A percentile compares a stretch with the other conserved stretches of the same genome.
Evolutionary conservation across 2,888 invertebrate species (phyloP).

Genomic region (Cephus pulcher): DNA sequence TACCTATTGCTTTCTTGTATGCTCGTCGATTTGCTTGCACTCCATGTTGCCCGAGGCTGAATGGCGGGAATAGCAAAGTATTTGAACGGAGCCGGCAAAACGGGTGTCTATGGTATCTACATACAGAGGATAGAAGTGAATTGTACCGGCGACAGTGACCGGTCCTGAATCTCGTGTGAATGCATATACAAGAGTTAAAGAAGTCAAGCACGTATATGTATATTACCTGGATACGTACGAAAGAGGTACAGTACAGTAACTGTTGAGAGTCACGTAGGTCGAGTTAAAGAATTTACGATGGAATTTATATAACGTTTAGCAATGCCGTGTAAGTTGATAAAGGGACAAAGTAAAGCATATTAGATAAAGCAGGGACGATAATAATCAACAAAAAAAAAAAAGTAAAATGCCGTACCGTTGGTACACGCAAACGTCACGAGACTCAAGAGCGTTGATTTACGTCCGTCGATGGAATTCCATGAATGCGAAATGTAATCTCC

Average conservation of each 20-base stretch:
- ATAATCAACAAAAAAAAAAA: neutral
- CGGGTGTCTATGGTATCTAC: neutral
- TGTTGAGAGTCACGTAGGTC: neutral
- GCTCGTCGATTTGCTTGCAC: neutral
- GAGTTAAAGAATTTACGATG: too few relatives aligned
- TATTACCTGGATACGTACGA: neutral
- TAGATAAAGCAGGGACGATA: neutral
- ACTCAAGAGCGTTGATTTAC: conserved; percentile 46
- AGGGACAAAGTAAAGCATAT: neutral
- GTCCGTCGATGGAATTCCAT: conserved; percentile 51
- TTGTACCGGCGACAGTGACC: neutral
- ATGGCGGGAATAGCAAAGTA: neutral
- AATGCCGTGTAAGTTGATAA: too few relatives aligned
- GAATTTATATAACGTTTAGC: too few relatives aligned
- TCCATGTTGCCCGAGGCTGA: neutral
- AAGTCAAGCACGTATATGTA: neutral
- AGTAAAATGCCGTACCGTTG: neutral
- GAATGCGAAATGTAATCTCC: conserved; percentile 59
- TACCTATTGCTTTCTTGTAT: neutral
- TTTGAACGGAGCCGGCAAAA: neutral
- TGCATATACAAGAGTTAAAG: neutral
- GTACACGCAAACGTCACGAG: neutral
- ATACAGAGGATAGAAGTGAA: neutral
- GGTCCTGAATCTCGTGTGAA: neutral
- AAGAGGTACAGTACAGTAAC: neutral